Evolutionary conservation across 1,140 invertebrate species (phyloP).

Genomic region (Drosophila burlai): DNA sequence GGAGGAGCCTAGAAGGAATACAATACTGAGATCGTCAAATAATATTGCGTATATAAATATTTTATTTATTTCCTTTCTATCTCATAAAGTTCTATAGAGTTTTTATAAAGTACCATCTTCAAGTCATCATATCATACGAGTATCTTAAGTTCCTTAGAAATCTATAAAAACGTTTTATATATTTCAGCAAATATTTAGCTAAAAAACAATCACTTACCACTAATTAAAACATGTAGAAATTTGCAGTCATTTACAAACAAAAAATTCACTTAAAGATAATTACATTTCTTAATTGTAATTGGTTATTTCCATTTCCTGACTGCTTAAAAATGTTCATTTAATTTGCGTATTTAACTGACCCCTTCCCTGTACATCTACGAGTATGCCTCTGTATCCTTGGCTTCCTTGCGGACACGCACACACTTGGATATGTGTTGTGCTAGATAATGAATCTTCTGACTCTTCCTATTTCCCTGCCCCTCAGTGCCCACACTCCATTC

Average conservation of each 20-base stretch:
- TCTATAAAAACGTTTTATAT: too few relatives aligned
- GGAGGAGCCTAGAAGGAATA: neutral
- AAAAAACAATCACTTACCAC: too few relatives aligned
- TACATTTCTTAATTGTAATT: neutral
- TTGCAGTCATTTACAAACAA: neutral
- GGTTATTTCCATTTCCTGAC: neutral
- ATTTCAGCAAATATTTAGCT: too few relatives aligned
- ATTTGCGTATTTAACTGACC: neutral
- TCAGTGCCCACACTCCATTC: neutral
- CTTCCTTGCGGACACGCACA: slow-evolving; percentile 44
- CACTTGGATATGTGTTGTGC: slow-evolving; percentile 76
- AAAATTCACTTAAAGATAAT: neutral
- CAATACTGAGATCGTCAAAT: neutral
- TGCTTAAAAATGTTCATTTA: neutral
- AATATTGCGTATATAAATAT: neutral
- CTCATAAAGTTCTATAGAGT: too few relatives aligned
- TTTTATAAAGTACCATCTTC: too few relatives aligned
- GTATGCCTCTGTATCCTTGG: slow-evolving; percentile 14
- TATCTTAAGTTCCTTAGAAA: too few relatives aligned
- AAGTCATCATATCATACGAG: too few relatives aligned
- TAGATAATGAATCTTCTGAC: slow-evolving; percentile 77
- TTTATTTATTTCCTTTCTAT: too few relatives aligned
- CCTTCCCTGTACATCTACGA: neutral
- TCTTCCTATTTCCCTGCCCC: neutral
- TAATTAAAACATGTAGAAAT: too few relatives aligned